phyloP scores from a whole-genome alignment of 2,888 invertebrate species.

The Pseudococcus jackbeardsleyi region DNA sequence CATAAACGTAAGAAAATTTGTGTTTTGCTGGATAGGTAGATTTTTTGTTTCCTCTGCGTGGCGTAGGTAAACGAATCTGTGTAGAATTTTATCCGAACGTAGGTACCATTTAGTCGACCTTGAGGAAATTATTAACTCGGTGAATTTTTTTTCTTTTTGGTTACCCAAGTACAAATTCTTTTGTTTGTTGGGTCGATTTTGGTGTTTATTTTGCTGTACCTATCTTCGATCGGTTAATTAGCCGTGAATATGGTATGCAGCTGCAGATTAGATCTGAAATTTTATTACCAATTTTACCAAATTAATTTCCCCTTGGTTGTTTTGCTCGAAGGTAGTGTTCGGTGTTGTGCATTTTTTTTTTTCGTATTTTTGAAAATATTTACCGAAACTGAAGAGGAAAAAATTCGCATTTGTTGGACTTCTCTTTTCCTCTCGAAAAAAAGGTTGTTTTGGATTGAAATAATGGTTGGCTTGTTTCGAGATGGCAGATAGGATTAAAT shows the following conservation, averaged over 20 bases:
- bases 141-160: neutral
- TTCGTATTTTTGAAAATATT: neutral
- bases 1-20: conserved; percentile 28
- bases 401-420: no score
- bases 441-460: no score
- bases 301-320: no score
- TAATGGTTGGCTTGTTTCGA: no score
- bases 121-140: neutral
- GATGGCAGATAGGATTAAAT: no score
- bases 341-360: neutral
- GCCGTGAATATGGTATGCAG: neutral
- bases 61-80: neutral
- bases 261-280: no score
- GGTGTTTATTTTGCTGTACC: neutral
- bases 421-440: no score
- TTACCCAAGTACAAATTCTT: neutral
- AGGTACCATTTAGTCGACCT: conserved; percentile 8
- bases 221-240: neutral
- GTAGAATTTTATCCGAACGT: neutral
- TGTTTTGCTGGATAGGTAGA: neutral
- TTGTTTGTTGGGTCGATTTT: neutral
- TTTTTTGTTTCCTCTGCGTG: neutral
- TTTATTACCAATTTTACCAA: no score
- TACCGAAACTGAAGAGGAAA: no score
- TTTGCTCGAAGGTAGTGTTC: neutral